Evolutionary conservation across 2,113 vertebrate species (phyloP).

Genomic region (Atractosteus spatula): DNA sequence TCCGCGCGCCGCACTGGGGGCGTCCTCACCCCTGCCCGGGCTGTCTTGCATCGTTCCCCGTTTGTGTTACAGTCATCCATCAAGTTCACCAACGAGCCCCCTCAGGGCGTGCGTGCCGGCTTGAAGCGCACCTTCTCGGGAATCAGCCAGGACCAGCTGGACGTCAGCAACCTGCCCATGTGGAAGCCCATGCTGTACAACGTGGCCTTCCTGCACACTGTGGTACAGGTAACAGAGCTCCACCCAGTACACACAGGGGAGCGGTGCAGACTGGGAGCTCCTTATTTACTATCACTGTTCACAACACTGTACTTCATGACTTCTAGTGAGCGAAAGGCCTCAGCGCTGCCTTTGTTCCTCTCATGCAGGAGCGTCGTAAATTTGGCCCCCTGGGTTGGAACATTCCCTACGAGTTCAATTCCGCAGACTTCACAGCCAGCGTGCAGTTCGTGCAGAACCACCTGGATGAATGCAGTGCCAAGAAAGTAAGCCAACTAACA

Average conservation of each 20-base stretch:
- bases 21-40: too few species aligned
- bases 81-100: conserved; percentile 83
- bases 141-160: conserved; percentile 75
- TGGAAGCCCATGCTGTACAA: conserved; percentile 78
- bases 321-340: too few species aligned
- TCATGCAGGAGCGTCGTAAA: conserved; percentile 72
- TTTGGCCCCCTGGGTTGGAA: conserved; percentile 83
- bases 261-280: too few species aligned
- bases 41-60: too few species aligned
- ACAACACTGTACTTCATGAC: too few species aligned
- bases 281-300: too few species aligned
- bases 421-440: conserved; percentile 76
- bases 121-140: conserved; percentile 72
- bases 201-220: conserved; percentile 78
- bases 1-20: too few species aligned
- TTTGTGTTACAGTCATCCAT: conserved; percentile 60
- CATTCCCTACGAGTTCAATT: conserved; percentile 83
- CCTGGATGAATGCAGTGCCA: conserved; percentile 62
- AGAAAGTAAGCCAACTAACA: not conserved
- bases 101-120: conserved; percentile 77
- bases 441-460: conserved; percentile 81
- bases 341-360: too few species aligned
- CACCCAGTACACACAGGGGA: too few species aligned
- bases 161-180: conserved; percentile 69
- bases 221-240: conserved; percentile 62